Base-by-base conservation (phyloP, 64 coral and sea anemone genomes). In the Dendronephthya gigantea region DNA sequence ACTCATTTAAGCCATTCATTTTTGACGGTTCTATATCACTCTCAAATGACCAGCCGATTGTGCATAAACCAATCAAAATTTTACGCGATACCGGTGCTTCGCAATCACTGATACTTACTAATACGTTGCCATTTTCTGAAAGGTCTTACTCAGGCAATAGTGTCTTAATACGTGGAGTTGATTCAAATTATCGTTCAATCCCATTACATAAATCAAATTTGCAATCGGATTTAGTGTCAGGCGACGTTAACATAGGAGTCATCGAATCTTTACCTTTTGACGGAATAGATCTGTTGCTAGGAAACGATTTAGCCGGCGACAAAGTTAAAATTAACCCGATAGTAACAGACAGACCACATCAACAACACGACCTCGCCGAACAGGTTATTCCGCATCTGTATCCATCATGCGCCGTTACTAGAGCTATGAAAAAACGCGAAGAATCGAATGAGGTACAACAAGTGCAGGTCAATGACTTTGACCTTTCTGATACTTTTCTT, bases 41-140 rank as follows among this genome's bases (percentile, higher is more conserved):
- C 7, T 39, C 65, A 36, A 90, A 68, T 86, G 84, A 90, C 82
- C 35, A 87, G 55, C 88, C 85, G 68, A 39, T 69, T 39, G 55
- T 41, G n/a, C n/a, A n/a, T 41, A 40, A 36, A 0, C n/a, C 90
- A 38, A 48, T 92, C 25, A 88, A 86, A 28, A 86, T 92, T n/a
- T 48, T 92, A n/a, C 31, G 87, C 70, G 91, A 89, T 83, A 92
- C 87, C 39, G 87, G 91, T 69, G 91, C 91, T 37, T 89, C 91
- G 1, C 91, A 92, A 38, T 88, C 83, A 68, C 34, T 92, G 28
- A 82, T 92, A 28, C 89, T 92, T 74, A 40, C 36, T 0, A 48
- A 85, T 13, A 81, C 79, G 17, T 49, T 86, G 83, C 83, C 87
- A 10, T 92, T 92, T 86, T 89, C 83, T 83, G 84, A 89, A 1